Conservation (phyloP, 2,797 vertebrate species). For the Triplophysa yarkandensis region DNA sequence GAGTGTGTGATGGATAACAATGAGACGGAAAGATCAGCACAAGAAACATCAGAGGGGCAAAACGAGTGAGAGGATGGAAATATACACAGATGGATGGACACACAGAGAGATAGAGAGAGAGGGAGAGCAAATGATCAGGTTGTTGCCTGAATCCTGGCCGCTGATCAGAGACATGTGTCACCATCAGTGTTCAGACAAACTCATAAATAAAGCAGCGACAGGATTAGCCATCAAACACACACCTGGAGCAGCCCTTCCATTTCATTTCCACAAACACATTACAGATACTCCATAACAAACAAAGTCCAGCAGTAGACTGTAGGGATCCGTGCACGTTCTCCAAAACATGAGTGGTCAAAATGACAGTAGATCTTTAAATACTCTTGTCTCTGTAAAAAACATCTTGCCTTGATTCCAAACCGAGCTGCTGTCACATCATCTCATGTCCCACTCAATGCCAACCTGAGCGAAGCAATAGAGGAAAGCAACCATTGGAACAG, state of each 20-base stretch:
- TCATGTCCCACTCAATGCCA: slow-evolving; percentile 71
- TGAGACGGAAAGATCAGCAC: slow-evolving; percentile 10
- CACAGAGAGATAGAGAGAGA: slow-evolving; percentile 11
- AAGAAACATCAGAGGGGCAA: slow-evolving; percentile 21
- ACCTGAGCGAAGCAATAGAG: slow-evolving; percentile 82
- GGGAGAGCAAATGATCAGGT: slow-evolving; percentile 6
- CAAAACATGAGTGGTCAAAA: neutral
- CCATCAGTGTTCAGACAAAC: slow-evolving; percentile 35
- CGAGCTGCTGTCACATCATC: slow-evolving; percentile 3
- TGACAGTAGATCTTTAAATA: neutral
- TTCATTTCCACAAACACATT: slow-evolving; percentile 4
- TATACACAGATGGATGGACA: slow-evolving; percentile 33
- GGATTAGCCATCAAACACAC: slow-evolving; percentile 31
- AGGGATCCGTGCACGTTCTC: neutral
- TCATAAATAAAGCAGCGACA: slow-evolving; percentile 41
- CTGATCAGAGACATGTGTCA: slow-evolving; percentile 37
- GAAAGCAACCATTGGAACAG: slow-evolving; percentile 72
- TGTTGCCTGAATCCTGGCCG: slow-evolving; percentile 13
- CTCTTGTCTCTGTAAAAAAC: slow-evolving; percentile 3
- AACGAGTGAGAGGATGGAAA: slow-evolving; percentile 32
- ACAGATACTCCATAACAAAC: neutral
- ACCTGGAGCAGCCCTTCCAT: slow-evolving; percentile 24
- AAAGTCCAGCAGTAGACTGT: neutral
- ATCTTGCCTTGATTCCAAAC: slow-evolving; percentile 63
- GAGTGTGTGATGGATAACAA: slow-evolving; percentile 10